phyloP scores from a whole-genome alignment of 2,888 invertebrate species.

The Sphecodes monilicornis region DNA sequence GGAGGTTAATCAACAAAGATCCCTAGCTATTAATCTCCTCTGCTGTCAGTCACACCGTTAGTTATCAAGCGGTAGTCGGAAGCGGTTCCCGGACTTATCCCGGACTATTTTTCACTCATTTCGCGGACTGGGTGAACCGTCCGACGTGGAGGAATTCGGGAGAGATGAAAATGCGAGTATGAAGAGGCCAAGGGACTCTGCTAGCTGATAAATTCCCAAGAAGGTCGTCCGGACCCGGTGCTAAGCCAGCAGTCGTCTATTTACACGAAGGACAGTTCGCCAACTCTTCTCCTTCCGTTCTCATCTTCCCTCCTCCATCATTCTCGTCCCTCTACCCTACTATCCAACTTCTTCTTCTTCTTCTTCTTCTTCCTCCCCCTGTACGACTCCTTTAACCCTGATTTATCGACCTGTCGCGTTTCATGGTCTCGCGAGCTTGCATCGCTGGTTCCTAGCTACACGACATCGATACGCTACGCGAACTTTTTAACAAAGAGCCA shows the following conservation, averaged over 20 bases:
- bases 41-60: neutral
- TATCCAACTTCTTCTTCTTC: neutral
- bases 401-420: slow-evolving; percentile 57
- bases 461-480: slow-evolving; percentile 38
- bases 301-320: neutral
- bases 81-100: slow-evolving; percentile 26
- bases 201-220: slow-evolving; percentile 38
- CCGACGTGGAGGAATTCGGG: neutral
- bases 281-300: slow-evolving; percentile 17
- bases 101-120: slow-evolving; percentile 15
- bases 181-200: slow-evolving; percentile 12
- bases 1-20: no score
- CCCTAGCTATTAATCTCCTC: neutral
- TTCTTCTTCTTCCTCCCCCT: neutral
- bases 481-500: slow-evolving; percentile 42
- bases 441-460: slow-evolving; percentile 17
- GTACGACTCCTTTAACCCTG: slow-evolving; percentile 13
- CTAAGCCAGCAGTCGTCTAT: slow-evolving; percentile 44
- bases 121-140: slow-evolving; percentile 29
- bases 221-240: slow-evolving; percentile 7
- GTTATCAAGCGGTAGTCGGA: neutral
- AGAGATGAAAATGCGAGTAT: slow-evolving; percentile 25
- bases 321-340: neutral
- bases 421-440: slow-evolving; percentile 43
- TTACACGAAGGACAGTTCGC: slow-evolving; percentile 41